These are phyloP conservation scores for Notothenia coriiceps DNA, from an alignment of 2,113 vertebrate genomes.

Conservation along the genomic window DNA sequence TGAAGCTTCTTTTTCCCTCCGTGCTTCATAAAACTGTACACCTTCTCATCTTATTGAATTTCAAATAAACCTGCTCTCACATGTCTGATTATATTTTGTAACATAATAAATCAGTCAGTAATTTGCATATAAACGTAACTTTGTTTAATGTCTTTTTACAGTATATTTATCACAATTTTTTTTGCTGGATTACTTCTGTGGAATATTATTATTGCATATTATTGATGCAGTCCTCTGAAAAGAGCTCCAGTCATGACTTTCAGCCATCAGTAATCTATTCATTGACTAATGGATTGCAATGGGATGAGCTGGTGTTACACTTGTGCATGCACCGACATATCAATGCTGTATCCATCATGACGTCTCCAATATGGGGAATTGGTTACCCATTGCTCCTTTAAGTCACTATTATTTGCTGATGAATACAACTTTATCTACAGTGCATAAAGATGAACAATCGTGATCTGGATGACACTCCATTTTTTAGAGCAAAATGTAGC, in stretches of 20 bases:
- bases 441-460: constrained; percentile 2
- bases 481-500: not conserved
- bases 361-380: constrained; percentile 35
- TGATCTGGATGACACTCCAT: not conserved
- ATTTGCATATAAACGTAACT: constrained; percentile 11
- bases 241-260: constrained; percentile 5
- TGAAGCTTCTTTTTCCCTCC: constrained; percentile 37
- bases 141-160: not conserved
- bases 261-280: constrained; percentile 22
- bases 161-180: not conserved
- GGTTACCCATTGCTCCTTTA: constrained; percentile 15
- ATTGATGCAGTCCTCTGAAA: constrained; percentile 27
- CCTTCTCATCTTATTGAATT: constrained; percentile 35
- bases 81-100: constrained; percentile 10
- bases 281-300: constrained; percentile 32
- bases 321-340: constrained; percentile 46
- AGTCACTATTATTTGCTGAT: constrained; percentile 11
- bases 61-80: constrained; percentile 14
- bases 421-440: not conserved
- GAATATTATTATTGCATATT: constrained; percentile 22
- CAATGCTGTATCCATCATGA: constrained; percentile 5
- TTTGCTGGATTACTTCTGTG: constrained; percentile 12
- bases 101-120: not conserved
- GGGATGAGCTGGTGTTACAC: constrained; percentile 43
- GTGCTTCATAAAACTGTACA: constrained; percentile 22